phyloP scores from a whole-genome alignment of 2,113 vertebrate genomes.

The Datnioides undecimradiatus region DNA sequence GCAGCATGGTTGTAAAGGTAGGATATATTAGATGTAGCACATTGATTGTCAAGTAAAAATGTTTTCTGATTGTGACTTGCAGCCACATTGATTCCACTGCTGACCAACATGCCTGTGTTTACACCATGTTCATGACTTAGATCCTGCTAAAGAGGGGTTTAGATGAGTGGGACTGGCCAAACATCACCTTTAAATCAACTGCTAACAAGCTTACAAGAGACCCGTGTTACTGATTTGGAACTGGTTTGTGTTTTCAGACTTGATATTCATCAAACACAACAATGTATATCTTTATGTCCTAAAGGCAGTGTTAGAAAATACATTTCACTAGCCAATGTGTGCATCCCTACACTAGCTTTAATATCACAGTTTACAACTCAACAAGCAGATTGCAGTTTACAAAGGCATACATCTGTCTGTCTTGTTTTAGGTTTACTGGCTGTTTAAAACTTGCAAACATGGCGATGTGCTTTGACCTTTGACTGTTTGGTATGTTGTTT shows the following conservation, averaged over 20 bases:
- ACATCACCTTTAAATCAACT: constrained; percentile 31
- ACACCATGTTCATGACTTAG: not conserved
- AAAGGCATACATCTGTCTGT: not conserved
- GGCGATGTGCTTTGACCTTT: not conserved
- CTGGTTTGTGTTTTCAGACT: not conserved
- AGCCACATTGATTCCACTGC: not conserved
- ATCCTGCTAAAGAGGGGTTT: constrained; percentile 23
- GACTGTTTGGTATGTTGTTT: constrained; percentile 12
- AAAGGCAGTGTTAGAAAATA: not conserved
- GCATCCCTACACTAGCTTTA: not conserved
- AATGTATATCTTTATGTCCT: not conserved
- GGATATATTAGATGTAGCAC: not conserved
- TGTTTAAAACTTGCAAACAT: not conserved
- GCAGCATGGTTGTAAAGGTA: not conserved
- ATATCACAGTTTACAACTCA: not conserved
- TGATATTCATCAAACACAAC: not conserved
- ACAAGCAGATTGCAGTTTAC: not conserved
- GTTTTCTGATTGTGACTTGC: not conserved
- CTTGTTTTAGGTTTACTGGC: not conserved
- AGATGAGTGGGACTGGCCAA: constrained; percentile 10
- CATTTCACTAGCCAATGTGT: not conserved
- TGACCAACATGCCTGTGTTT: not conserved
- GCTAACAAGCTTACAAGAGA: constrained; percentile 35
- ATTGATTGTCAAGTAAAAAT: not conserved
- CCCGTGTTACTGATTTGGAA: not conserved